phyloP scores from a whole-genome alignment of 2,888 invertebrate genomes.

The Chymomyza procnemis region DNA sequence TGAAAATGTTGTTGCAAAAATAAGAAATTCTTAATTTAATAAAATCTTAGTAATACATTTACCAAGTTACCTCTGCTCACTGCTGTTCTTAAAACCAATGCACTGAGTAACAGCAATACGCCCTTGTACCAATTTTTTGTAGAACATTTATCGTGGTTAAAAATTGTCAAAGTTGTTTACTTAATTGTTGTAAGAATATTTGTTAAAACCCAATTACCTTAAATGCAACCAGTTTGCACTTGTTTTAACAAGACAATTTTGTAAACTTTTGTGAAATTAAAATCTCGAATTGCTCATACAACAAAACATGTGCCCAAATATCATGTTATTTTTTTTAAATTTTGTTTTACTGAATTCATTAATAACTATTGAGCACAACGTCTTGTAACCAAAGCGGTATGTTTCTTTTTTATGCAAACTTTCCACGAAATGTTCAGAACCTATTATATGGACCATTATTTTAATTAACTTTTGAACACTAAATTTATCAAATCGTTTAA shows the following conservation, averaged over 20 bases:
- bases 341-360: neutral
- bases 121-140: too few relatives aligned
- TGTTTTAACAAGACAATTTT: neutral
- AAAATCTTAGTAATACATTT: too few relatives aligned
- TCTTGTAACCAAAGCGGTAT: neutral
- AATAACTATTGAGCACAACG: neutral
- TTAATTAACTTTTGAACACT: conserved; percentile 53
- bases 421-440: too few relatives aligned
- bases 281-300: neutral
- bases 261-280: neutral
- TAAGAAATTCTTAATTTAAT: too few relatives aligned
- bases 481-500: conserved; percentile 34
- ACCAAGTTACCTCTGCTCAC: too few relatives aligned
- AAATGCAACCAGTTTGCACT: conserved; percentile 21
- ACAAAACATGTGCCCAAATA: neutral
- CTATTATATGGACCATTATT: neutral
- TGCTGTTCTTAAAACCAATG: too few relatives aligned
- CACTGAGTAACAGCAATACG: too few relatives aligned
- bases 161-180: neutral
- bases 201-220: neutral
- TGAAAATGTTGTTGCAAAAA: too few relatives aligned
- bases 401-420: neutral
- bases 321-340: neutral
- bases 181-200: neutral
- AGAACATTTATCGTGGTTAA: too few relatives aligned